Base-by-base conservation (phyloP, 2,888 invertebrate genomes). In the Diarsia rubi region DNA sequence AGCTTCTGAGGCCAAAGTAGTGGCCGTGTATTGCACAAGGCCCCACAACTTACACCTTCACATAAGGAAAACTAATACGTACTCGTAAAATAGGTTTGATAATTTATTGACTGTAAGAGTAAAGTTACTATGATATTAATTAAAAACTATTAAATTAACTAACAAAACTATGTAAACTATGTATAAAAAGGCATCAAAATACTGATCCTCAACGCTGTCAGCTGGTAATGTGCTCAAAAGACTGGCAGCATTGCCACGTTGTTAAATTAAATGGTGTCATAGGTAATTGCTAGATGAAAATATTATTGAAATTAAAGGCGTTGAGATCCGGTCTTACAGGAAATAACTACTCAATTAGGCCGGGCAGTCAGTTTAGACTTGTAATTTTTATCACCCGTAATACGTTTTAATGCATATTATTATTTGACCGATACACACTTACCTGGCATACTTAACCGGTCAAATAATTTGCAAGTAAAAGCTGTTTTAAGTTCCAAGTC, bases 381-480 rank as follows among this genome's bases (percentile, higher is more conserved):
- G 42, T 59, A 57, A 69, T 74, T 81, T 82, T 78, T 59, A 73
- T 81, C 71, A 63, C 66, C 79, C 69, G 83, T 82, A 82, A 83
- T 83, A 79, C 80, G 76, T 76, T 62, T 73, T 80, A 79, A 82
- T 82, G 49, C 49, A 54, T 83, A 79, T 79, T 64, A 82, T 83
- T 82, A 82, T 73, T 70, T 69, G 47, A n/a, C 37, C 69, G 52
- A 79, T 79, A 62, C 64, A 11, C 37, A 66, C 66, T 76, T 71
- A 71, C 75, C 16, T n/a, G 45, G 44, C 68, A 70, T 75, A 70
- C 59, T 76, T 80, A 75, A 65, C 52, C 45, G 57, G 12, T 52
- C 67, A 76, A 83, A 83, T 82, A 79, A 82, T 82, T 82, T 83
- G 83, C 83, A 67, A 75, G 82, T 70, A 57, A 79, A 73, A 57